Conservation (phyloP, 1,140 invertebrate species). For the Diorhabda carinulata region DNA sequence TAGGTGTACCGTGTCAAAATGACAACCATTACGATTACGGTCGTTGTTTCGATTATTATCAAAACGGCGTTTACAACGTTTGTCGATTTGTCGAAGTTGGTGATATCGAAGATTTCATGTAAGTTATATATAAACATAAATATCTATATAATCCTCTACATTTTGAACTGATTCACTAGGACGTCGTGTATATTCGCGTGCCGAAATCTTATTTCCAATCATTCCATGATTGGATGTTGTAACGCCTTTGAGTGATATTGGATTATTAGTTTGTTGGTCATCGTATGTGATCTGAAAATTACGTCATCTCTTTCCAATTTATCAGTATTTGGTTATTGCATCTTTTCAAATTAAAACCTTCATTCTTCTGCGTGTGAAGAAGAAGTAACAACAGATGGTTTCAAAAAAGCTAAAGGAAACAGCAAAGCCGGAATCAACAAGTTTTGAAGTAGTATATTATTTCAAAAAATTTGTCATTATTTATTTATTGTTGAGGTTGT, state of each 20-base stretch:
- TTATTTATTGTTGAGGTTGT: no score
- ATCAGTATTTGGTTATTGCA: no score
- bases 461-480: no score
- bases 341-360: no score
- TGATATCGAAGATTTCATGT: constrained; percentile 69
- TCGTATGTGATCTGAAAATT: background rate
- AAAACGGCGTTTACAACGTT: constrained; percentile 54
- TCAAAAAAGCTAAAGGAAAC: no score
- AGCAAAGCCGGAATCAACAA: no score
- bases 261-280: background rate
- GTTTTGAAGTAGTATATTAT: no score
- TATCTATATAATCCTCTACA: background rate
- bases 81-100: constrained; percentile 60
- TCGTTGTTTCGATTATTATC: constrained; percentile 60
- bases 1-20: constrained; percentile 53
- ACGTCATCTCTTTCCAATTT: background rate
- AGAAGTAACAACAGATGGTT: no score
- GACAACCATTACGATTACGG: constrained; percentile 56
- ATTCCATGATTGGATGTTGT: background rate
- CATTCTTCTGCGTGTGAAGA: no score
- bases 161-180: background rate
- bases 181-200: background rate
- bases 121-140: constrained; percentile 47
- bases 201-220: background rate
- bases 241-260: background rate